Evolutionary conservation across 2,888 invertebrate genomes (phyloP), one percentile per base, ranked within the genome.

Genomic region (Cyclophora albipunctata): DNA sequence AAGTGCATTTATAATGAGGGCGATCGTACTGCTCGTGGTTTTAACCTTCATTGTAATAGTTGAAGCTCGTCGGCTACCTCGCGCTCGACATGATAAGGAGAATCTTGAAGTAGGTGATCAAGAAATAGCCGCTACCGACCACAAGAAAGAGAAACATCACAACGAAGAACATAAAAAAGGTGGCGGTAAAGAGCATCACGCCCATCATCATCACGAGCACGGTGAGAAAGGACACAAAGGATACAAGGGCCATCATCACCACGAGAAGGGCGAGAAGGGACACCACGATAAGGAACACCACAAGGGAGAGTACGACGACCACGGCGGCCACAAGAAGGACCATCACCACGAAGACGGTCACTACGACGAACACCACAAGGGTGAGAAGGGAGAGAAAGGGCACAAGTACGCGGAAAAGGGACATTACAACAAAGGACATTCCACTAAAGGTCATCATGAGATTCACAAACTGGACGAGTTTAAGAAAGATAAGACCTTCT

Each of bases 401-500:
- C 91, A 91, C 67, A 91, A 91, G 65, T 92, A 90, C 66, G 91
- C 88, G 60, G 92, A 92, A 63, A 91, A 92, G 55, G 95, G 95
- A 5, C 91, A 92, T 61, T 95, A 93, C 76, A 94, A 94, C 57
- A 96, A 96, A 71, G 96, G 96, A 0, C 95, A 96, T 81, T 93
- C 93, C 57, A 96, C 95, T 61, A 94, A 96, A 77, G 95, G 96
- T 51, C 94, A 95, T 61, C 96, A 96, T 73, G 93, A 95, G 74
- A 90, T 95, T 4, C 95, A 96, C 81, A 96, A 96, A 71, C 81
- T 94, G 54, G 95, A 96, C 76, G 96, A 96, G 79, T 95, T 92
- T 81, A 94, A 95, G 74, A 96, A 96, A 77, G 93, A 95, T 68
- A 95, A 96, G 71, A 93, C 95, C 70, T 95, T 94, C 91, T 95